Percentiles rank a stretch among this genome's conserved stretches.
Conservation (phyloP, 2,113 vertebrate species). For the Melanocharis versteri region DNA sequence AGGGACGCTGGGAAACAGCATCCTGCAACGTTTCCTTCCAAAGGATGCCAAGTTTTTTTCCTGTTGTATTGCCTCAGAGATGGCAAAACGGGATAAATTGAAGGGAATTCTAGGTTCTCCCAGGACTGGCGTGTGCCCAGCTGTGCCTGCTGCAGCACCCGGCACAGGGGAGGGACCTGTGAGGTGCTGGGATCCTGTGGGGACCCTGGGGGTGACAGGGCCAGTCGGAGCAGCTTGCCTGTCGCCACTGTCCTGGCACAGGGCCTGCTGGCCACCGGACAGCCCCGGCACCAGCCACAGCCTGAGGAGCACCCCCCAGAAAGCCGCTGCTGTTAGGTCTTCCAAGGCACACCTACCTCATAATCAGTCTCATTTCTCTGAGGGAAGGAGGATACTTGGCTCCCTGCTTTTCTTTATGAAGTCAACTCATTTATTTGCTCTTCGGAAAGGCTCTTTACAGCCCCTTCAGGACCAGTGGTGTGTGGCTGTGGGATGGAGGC, state of each 20-base stretch:
- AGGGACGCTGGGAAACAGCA: not conserved
- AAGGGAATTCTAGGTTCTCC: not conserved
- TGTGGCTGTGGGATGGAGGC: not conserved
- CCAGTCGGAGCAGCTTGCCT: fast-evolving
- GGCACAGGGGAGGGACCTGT: not conserved
- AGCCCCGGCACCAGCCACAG: not conserved
- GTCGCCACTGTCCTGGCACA: not conserved
- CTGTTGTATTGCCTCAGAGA: not conserved
- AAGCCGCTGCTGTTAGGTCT: not conserved
- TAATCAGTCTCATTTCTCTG: not conserved
- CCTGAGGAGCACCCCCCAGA: not conserved
- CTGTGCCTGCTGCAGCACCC: not conserved
- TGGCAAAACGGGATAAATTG: not conserved
- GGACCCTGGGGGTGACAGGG: no score
- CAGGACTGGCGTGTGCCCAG: fast-evolving
- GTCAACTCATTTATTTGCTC: not conserved
- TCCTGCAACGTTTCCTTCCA: not conserved
- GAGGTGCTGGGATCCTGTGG: not conserved
- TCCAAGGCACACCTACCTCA: not conserved
- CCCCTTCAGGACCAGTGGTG: not conserved
- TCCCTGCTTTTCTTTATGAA: not conserved
- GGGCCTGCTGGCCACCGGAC: not conserved
- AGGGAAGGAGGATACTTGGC: not conserved
- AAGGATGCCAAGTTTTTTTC: not conserved
- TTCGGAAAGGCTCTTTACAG: not conserved